Conservation (phyloP, 2,797 vertebrate genomes). For the Epinephelus awoara region DNA sequence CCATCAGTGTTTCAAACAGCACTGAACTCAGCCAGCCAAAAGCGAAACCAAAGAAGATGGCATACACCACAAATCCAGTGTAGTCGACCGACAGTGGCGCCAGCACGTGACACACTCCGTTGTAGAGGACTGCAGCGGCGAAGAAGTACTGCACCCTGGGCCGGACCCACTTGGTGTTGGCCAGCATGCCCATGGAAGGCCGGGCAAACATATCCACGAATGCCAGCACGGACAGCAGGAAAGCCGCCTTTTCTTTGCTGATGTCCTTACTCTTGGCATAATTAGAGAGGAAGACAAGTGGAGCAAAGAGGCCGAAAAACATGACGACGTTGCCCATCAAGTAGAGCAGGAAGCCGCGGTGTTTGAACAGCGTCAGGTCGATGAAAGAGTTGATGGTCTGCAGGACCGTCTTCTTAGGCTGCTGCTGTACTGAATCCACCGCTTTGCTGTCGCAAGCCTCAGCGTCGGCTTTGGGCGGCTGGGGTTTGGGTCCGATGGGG, state of each 20-base stretch:
- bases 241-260: conserved; percentile 91
- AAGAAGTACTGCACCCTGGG: conserved; percentile 96
- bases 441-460: neutral
- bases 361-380: conserved; percentile 94
- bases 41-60: conserved; percentile 95
- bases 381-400: conserved; percentile 94
- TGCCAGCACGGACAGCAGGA: conserved; percentile 95
- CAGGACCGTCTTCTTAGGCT: conserved; percentile 84
- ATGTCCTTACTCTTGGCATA: conserved; percentile 94
- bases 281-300: conserved; percentile 96
- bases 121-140: conserved; percentile 90
- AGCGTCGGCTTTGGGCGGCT: conserved; percentile 61
- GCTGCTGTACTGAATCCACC: neutral
- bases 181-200: conserved; percentile 96
- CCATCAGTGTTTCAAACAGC: conserved; percentile 98
- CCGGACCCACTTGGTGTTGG: conserved; percentile 94
- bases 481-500: conserved; percentile 90
- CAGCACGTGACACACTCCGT: conserved; percentile 93
- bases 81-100: conserved; percentile 89
- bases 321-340: conserved; percentile 94
- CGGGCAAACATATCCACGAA: conserved; percentile 98
- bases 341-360: conserved; percentile 97
- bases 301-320: conserved; percentile 97
- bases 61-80: conserved; percentile 91
- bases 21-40: conserved; percentile 97